phyloP scores from a whole-genome alignment of 2,888 invertebrate species.

The Merodon equestris region DNA sequence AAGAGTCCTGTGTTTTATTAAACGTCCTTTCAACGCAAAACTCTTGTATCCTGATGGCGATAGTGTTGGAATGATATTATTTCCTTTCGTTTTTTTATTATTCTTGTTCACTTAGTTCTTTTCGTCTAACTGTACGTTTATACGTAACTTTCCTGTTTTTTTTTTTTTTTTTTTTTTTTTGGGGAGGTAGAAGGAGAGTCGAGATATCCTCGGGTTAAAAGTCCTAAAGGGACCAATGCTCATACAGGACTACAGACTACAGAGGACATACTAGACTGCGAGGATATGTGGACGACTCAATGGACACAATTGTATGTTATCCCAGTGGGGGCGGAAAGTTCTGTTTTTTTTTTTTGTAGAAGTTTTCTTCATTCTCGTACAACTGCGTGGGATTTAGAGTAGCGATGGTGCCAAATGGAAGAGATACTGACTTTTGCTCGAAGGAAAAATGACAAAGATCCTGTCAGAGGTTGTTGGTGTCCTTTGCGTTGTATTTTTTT shows the following conservation, averaged over 20 bases:
- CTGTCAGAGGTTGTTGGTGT: slow-evolving; percentile 37
- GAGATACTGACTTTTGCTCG: slow-evolving; percentile 32
- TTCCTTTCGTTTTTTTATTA: slow-evolving; percentile 22
- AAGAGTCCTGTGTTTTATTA: slow-evolving; percentile 57
- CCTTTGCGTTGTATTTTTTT: slow-evolving; percentile 29
- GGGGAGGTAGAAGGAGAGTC: neutral
- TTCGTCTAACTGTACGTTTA: too few relatives aligned
- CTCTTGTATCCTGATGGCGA: slow-evolving; percentile 37
- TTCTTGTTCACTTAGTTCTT: slow-evolving; percentile 12
- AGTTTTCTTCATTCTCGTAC: slow-evolving; percentile 31
- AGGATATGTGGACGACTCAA: slow-evolving; percentile 10
- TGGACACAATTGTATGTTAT: slow-evolving; percentile 38
- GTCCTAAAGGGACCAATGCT: slow-evolving; percentile 45
- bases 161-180: too few relatives aligned
- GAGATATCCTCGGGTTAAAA: slow-evolving; percentile 45
- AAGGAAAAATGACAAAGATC: slow-evolving; percentile 45
- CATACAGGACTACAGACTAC: slow-evolving; percentile 42
- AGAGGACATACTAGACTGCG: slow-evolving; percentile 34
- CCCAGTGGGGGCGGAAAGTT: neutral
- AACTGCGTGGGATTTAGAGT: too few relatives aligned
- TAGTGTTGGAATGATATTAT: slow-evolving; percentile 50
- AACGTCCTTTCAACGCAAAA: slow-evolving; percentile 55
- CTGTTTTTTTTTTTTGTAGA: neutral
- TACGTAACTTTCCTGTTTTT: too few relatives aligned
- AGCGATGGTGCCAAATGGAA: slow-evolving; percentile 9